Percentiles rank a stretch among this genome's conserved stretches.
Evolutionary conservation across 1,140 invertebrate genomes (phyloP).

Genomic region (Heliothis subflexa): DNA sequence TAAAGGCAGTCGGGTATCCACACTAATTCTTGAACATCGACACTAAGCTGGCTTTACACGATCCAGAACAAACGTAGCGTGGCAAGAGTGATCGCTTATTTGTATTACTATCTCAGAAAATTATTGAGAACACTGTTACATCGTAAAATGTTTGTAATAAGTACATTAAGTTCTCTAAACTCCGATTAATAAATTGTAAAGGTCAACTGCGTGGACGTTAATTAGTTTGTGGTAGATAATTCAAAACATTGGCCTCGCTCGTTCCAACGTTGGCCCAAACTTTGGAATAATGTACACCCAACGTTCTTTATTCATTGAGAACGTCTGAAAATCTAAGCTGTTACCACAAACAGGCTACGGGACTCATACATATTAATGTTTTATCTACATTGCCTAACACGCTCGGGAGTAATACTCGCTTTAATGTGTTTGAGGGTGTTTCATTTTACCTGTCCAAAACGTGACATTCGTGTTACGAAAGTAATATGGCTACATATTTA

Average conservation of each 20-base stretch:
- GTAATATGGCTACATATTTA: neutral
- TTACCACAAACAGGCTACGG: constrained; percentile 57
- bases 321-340: constrained; percentile 62
- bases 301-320: constrained; percentile 63
- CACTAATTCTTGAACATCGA: neutral
- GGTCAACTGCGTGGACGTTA: neutral
- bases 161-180: too few relatives aligned
- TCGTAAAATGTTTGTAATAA: too few relatives aligned
- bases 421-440: constrained; percentile 72
- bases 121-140: too few relatives aligned
- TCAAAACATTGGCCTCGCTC: neutral
- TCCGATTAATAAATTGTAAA: too few relatives aligned
- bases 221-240: neutral
- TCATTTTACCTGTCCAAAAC: constrained; percentile 68
- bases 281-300: constrained; percentile 3
- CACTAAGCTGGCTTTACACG: constrained; percentile 12
- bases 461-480: constrained; percentile 48
- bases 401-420: constrained; percentile 62
- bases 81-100: neutral
- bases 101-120: neutral
- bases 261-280: constrained; percentile 20
- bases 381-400: constrained; percentile 76
- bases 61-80: neutral
- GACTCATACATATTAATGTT: constrained; percentile 79
- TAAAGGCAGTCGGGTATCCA: neutral